These are phyloP conservation scores for Anthoscopus minutus DNA, from an alignment of 2,113 vertebrate genomes.

Conservation along the genomic window DNA sequence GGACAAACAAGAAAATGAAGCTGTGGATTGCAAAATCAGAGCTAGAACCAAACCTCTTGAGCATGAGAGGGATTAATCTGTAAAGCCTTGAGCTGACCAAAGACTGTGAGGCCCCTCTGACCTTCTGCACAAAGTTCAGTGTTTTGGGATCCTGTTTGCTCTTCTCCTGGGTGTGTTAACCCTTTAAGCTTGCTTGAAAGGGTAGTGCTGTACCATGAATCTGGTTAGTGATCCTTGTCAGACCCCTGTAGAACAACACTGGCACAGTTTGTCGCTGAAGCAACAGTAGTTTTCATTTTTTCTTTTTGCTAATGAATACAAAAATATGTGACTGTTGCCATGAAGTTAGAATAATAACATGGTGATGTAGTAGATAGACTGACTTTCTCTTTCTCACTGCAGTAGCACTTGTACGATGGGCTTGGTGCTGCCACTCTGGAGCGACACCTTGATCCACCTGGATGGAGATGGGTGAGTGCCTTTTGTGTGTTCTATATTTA, in stretches of 20 bases:
- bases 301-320: neutral
- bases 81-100: neutral
- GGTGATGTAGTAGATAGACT: neutral
- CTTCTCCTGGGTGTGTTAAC: neutral
- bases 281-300: neutral
- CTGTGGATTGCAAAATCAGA: neutral
- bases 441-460: conserved; percentile 96
- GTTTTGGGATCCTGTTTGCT: neutral
- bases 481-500: neutral
- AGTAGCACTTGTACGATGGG: conserved; percentile 89
- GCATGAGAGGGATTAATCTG: neutral
- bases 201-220: neutral
- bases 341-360: neutral
- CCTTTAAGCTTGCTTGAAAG: neutral
- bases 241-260: neutral
- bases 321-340: neutral
- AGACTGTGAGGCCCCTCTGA: neutral
- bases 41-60: conserved; percentile 21
- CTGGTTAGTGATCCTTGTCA: neutral
- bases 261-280: neutral
- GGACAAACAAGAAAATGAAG: neutral
- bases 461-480: conserved; percentile 95
- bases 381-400: conserved; percentile 41
- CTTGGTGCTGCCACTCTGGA: conserved; percentile 95
- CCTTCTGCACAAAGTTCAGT: neutral